Evolutionary conservation across 2,113 vertebrate genomes (phyloP).

Genomic region (Rhodinocichla rosea): DNA sequence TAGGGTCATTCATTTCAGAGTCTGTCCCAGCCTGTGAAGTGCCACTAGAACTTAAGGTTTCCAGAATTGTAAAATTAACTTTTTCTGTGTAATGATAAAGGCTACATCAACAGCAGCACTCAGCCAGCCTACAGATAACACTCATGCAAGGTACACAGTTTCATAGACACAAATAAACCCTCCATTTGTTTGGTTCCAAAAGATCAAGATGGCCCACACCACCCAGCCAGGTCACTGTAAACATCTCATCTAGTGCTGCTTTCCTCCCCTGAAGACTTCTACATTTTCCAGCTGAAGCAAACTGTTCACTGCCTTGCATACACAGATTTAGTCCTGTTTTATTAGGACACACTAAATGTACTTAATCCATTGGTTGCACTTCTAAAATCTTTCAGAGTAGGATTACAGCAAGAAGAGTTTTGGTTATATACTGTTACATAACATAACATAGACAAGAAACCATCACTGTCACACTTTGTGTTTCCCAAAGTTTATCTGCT

Average conservation of each 20-base stretch:
- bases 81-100: not conserved
- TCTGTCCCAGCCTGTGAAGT: not conserved
- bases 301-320: not conserved
- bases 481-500: not conserved
- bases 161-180: not conserved
- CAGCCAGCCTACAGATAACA: not conserved
- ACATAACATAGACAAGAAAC: not conserved
- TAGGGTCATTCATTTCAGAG: not conserved
- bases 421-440: not conserved
- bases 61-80: not conserved
- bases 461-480: not conserved
- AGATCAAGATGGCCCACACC: not conserved
- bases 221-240: not conserved
- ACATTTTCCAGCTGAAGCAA: not conserved
- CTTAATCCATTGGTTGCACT: not conserved
- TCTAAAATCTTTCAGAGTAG: not conserved
- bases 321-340: not conserved
- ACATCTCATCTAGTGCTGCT: not conserved
- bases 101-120: not conserved
- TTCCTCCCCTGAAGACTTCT: not conserved
- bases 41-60: not conserved
- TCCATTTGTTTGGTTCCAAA: not conserved
- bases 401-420: not conserved
- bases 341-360: not conserved
- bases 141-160: not conserved